Evolutionary conservation across 2,797 vertebrate genomes (phyloP), one percentile per base, ranked within the genome.

Genomic region (Takifugu rubripes): DNA sequence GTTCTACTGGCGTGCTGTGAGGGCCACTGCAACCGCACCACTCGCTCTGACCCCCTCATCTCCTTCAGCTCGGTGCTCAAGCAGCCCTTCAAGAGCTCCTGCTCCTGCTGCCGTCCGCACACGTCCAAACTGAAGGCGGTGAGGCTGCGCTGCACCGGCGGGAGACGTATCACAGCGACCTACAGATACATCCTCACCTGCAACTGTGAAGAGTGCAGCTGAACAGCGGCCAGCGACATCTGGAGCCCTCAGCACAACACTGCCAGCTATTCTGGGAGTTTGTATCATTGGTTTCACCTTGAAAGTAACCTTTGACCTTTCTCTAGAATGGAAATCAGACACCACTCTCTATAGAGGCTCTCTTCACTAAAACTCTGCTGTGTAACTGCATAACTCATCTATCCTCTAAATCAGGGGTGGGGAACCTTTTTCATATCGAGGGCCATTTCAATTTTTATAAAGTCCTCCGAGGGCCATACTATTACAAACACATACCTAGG

Each of bases 181-280:
- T 98, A 98, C 87, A 91, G 96, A 74, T 99, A 99, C 90, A 99
- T 99, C 89, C 93, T 98, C 3, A 96, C 96, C 57, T 98, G 97
- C 89, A 93, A 93, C 88, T 99, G 96, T 0, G 94, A 97, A 84
- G 94, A 98, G 80, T 98, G 96, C 89, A 95, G 93, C 86, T 98
- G 88, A 92, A 73, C 59, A 16, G 43, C 10, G 49, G 21, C 33
- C 54, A 10, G 61, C 55, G 7, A 36, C 53, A 40, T 44, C 60
- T 53, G 52, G 33, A 15, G 46, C 49, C 61, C 26, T 24, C 40
- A 43, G 44, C 16, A 16, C 44, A 45, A 17, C 2, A 17, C 16
- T 45, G 17, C 44, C 16, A 45, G 44, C 44, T 45, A 2, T 2
- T 16, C 16, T 45, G 2, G n/a, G 5, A 45, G 14, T 15, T 9